Percentiles rank a stretch among this genome's conserved stretches.
phyloP scores from a whole-genome alignment of 1,140 invertebrate species.

The Drosophila jambulina region DNA sequence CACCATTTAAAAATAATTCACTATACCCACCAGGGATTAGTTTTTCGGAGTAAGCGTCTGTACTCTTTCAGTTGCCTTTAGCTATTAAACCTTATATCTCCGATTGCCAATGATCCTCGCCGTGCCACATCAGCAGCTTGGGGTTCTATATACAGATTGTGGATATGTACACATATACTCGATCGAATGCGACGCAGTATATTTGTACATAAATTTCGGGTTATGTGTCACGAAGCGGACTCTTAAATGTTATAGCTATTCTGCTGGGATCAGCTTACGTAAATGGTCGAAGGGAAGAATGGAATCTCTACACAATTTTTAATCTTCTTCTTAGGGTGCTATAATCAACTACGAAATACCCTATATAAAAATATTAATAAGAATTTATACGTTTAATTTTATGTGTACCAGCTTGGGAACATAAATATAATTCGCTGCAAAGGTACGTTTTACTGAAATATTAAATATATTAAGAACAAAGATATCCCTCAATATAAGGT shows the following conservation, averaged over 20 bases:
- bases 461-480: too few species aligned
- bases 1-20: neutral
- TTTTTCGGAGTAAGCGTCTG: constrained; percentile 3
- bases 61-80: constrained; percentile 6
- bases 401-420: too few species aligned
- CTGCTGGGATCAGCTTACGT: constrained; percentile 5
- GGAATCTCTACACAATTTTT: neutral
- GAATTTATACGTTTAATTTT: neutral
- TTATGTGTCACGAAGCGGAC: neutral
- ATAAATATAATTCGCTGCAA: too few species aligned
- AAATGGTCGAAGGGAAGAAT: neutral
- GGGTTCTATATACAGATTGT: neutral
- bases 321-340: neutral
- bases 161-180: neutral
- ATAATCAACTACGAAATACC: neutral
- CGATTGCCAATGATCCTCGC: neutral
- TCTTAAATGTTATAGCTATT: neutral
- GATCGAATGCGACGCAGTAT: neutral
- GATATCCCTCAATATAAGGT: too few species aligned
- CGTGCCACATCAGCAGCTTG: neutral
- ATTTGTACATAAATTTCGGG: neutral
- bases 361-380: neutral
- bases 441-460: too few species aligned
- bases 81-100: constrained; percentile 4
- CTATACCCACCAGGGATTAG: neutral